Evolutionary conservation across 2,888 invertebrate species (phyloP).

Genomic region (Gasteruption jaculator): DNA sequence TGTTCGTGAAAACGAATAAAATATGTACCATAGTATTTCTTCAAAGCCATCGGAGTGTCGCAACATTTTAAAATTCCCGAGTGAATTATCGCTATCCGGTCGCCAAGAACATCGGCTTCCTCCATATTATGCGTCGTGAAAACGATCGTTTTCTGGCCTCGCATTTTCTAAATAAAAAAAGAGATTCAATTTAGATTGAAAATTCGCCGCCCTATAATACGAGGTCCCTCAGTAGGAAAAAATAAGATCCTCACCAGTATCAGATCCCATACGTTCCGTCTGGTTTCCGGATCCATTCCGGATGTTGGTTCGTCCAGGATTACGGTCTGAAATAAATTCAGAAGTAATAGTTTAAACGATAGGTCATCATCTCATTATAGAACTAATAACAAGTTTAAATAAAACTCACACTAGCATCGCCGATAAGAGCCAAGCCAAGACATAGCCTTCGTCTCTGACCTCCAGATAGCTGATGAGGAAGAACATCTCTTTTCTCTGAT

Average conservation of each 20-base stretch:
- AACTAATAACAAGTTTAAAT: neutral
- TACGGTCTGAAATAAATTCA: slow-evolving; percentile 51
- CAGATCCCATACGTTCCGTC: slow-evolving; percentile 81
- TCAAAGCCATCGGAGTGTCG: slow-evolving; percentile 77
- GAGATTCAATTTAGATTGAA: too few species aligned
- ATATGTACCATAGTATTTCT: slow-evolving; percentile 56
- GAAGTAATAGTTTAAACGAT: slow-evolving; percentile 12
- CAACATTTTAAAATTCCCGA: slow-evolving; percentile 66
- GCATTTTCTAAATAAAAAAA: slow-evolving; percentile 52
- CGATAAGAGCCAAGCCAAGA: slow-evolving; percentile 76
- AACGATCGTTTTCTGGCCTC: slow-evolving; percentile 69
- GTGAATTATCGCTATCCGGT: slow-evolving; percentile 80
- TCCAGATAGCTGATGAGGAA: slow-evolving; percentile 68
- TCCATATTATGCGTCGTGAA: slow-evolving; percentile 92
- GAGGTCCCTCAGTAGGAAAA: too few species aligned
- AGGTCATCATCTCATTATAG: too few species aligned
- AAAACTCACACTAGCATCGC: slow-evolving; percentile 58
- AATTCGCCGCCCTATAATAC: too few species aligned
- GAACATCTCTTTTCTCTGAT: slow-evolving; percentile 57
- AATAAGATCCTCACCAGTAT: slow-evolving; percentile 57
- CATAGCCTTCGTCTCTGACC: slow-evolving; percentile 88
- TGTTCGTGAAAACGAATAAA: too few species aligned
- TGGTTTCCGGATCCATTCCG: slow-evolving; percentile 81
- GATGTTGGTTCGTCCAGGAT: slow-evolving; percentile 79
- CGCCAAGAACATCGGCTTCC: slow-evolving; percentile 84